These are phyloP conservation scores for Phyto melanocephala DNA, from an alignment of 2,888 invertebrate genomes.

Conservation along the genomic window DNA sequence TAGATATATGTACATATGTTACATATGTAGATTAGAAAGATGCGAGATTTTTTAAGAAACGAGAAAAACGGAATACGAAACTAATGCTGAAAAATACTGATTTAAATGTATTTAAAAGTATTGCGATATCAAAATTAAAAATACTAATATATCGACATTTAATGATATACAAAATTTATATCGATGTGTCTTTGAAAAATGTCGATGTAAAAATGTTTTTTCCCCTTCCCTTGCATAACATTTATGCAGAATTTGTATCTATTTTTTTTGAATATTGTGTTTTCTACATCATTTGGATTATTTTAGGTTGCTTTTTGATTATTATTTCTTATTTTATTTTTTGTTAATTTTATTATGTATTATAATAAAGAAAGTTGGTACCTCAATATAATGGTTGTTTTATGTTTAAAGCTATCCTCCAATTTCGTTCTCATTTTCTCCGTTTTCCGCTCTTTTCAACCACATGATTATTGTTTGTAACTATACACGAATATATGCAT, in stretches of 20 bases:
- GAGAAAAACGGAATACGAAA: too few relatives aligned
- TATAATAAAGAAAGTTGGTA: constrained; percentile 23
- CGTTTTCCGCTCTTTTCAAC: background rate
- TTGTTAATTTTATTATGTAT: background rate
- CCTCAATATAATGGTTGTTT: constrained; percentile 27
- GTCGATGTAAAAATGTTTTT: too few relatives aligned
- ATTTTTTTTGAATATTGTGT: background rate
- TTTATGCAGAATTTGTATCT: too few relatives aligned
- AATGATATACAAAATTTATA: too few relatives aligned
- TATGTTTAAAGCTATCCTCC: background rate
- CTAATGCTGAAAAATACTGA: too few relatives aligned
- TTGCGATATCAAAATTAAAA: too few relatives aligned
- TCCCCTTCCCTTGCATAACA: too few relatives aligned
- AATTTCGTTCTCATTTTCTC: background rate
- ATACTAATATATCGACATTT: too few relatives aligned
- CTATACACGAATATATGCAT: background rate
- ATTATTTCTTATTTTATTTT: background rate
- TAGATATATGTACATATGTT: background rate
- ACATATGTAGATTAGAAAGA: too few relatives aligned
- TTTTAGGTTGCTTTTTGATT: background rate
- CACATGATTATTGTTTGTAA: background rate
- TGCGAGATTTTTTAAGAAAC: too few relatives aligned
- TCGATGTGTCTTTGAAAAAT: too few relatives aligned
- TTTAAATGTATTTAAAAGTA: too few relatives aligned
- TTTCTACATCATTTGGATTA: background rate